Conservation (phyloP, 1,140 invertebrate genomes). For the Drosophila mauritiana region DNA sequence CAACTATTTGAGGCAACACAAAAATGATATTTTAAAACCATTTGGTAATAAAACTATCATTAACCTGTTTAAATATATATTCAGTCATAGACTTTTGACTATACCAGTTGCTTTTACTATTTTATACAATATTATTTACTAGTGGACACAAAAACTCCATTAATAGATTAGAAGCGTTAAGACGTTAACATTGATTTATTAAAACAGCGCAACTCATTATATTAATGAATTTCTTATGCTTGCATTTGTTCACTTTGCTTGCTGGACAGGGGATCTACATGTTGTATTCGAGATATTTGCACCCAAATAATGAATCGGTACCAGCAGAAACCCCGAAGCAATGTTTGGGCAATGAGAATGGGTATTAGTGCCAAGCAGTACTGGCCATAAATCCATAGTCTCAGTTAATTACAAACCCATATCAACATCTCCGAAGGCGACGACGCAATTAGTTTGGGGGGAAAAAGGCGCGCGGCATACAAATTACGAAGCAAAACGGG, state of each 20-base stretch:
- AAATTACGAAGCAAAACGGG: constrained; percentile 61
- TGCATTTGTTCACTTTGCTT: too few species aligned
- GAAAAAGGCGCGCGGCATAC: constrained; percentile 38
- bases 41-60: neutral
- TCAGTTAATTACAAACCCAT: constrained; percentile 60
- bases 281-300: neutral
- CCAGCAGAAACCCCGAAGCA: neutral
- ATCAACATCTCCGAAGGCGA: constrained; percentile 34
- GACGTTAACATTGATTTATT: too few species aligned
- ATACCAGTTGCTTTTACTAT: neutral
- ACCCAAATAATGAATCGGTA: neutral
- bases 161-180: too few species aligned
- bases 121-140: too few species aligned
- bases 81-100: neutral
- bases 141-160: too few species aligned
- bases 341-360: constrained; percentile 28
- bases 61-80: neutral
- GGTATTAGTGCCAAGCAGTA: constrained; percentile 32
- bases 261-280: neutral
- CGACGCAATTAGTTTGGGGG: constrained; percentile 59
- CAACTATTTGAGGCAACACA: neutral
- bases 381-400: constrained; percentile 56
- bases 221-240: too few species aligned
- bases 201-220: too few species aligned
- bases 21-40: neutral